Base-by-base conservation (phyloP, 2,797 vertebrate genomes). In the Sebastes itinus region DNA sequence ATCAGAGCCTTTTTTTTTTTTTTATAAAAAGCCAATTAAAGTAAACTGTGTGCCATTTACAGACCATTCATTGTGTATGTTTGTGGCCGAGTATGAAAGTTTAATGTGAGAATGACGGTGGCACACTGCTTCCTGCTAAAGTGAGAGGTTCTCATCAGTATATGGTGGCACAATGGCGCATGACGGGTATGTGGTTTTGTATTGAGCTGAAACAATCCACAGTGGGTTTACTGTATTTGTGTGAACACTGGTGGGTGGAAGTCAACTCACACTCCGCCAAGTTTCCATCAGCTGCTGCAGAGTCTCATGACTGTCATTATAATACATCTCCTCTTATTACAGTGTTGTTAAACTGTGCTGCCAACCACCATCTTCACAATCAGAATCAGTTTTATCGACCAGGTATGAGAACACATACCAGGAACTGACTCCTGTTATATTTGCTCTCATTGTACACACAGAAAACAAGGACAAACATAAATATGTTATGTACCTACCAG, bases 261-360 rank as follows among this genome's bases (percentile, higher is more conserved):
- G 75, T 80, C 68, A 70, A 10, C 58, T 72, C 76, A 33, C 80
- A 72, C 81, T 68, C 54, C 8, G 56, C 68, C 69, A 92, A 89
- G 85, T 94, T 94, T 94, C 88, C 91, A 90, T 78, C 89, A 92
- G 89, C 89, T 93, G 92, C 86, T 77, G 69, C 77, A 10, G 54
- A 71, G 84, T 73, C 83, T 87, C 86, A 80, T 90, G 83, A 86
- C 83, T 77, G 59, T 81, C 81, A 87, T 88, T 89, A 74, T 69
- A 78, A 76, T 62, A 60, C 76, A 59, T 55, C 65, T 85, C 83
- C 85, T 93, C 91, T 25, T 82, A 72, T 93, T 91, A 78, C 90
- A 85, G 6, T 38, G 82, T 70, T 70, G 64, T 69, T 74, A 65
- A 66, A 77, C 62, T 2, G 4, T 33, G 75, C 23, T 78, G 73